Conservation (phyloP, 2,113 vertebrate genomes). For the Crotophaga sulcirostris region DNA sequence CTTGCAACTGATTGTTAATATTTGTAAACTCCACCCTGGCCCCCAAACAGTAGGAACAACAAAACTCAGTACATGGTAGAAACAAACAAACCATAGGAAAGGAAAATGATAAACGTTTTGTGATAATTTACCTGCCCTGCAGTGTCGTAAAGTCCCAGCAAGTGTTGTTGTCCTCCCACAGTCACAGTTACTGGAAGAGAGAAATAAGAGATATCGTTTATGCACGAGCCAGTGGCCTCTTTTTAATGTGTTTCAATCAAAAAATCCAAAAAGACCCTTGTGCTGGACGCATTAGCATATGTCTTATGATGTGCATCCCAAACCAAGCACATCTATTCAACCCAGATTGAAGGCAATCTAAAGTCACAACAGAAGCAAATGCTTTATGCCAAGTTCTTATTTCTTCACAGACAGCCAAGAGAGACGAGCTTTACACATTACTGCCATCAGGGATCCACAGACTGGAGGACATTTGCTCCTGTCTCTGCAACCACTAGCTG, state of each 20-base stretch:
- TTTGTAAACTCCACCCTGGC: neutral
- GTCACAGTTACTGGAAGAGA: constrained; percentile 84
- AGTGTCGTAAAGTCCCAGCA: constrained; percentile 88
- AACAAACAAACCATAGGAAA: neutral
- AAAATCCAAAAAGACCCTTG: neutral
- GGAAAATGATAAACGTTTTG: neutral
- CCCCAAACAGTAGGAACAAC: neutral
- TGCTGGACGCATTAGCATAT: neutral
- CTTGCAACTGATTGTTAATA: neutral
- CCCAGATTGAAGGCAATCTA: neutral
- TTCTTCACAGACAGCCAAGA: neutral
- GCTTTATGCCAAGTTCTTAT: neutral
- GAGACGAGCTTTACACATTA: neutral
- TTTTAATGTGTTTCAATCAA: neutral
- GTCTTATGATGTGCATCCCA: neutral
- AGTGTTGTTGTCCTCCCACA: constrained; percentile 87
- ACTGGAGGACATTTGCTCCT: neutral
- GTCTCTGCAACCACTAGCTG: neutral
- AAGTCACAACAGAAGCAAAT: neutral
- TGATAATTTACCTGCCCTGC: constrained; percentile 85
- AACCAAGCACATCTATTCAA: neutral
- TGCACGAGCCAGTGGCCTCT: neutral
- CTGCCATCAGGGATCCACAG: neutral
- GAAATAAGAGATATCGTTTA: constrained; percentile 11
- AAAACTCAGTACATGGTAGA: neutral